Base-by-base conservation (phyloP, 2,797 vertebrate species). In the Apodemus agrarius region DNA sequence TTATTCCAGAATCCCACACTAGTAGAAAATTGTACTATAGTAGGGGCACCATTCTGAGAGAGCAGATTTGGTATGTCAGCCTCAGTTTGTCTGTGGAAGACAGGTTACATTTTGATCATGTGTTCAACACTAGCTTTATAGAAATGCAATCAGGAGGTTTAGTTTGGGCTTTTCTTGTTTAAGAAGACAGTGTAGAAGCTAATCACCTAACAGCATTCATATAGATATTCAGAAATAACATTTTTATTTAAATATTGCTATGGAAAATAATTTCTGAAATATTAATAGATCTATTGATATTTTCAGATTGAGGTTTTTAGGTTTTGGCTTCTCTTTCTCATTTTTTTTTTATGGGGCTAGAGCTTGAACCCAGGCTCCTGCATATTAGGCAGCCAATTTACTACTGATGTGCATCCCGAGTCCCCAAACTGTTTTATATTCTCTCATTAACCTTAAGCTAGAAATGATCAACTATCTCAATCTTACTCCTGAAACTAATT, bases 201-300 rank as follows among this genome's bases (percentile, higher is more conserved):
- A 59, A 34, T 37, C 0, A 49, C 81, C 89, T 57, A 79, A 65
- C 63, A 86, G 29, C 14, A 29, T 93, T 61, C 14, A 16, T 37
- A 0, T 91, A 92, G 89, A 9, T 93, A 87, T 83, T 59, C 49
- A 87, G 16, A 86, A 80, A 26, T 34, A 16, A 13, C 11, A 37
- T n/a, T 96, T 81, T 95, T 63, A 26, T 90, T 96, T 92, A 59
- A 89, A 6, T 95, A 93, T 92, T 75, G 83, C 17, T 76, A 49
- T 76, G 31, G 8, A 86, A 89, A 90, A 94, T 72, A 94, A 80
- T 80, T 65, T 72, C 43, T 93, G 22, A 61, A 72, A 37, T 72
- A 72, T 72, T 72, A 72, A 72, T 72, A 37, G n/a, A 43, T 95
- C 93, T 76, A 89, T 88, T 88, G 40, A 57, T 96, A 16, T 90